These are phyloP conservation scores for Heliconius charithonia DNA, from an alignment of 2,888 invertebrate genomes.

Conservation along the genomic window DNA sequence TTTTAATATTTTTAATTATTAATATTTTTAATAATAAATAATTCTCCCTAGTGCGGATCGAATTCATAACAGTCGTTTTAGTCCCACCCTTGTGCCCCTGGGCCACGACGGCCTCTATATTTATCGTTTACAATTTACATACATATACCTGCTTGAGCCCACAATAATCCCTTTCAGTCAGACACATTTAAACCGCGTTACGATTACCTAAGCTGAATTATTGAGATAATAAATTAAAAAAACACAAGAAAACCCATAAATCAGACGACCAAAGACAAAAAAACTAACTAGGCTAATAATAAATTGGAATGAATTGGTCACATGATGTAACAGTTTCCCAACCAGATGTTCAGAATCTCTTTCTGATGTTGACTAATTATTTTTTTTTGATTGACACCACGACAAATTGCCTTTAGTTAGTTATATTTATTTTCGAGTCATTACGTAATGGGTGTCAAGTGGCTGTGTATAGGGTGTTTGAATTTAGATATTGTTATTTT, in stretches of 20 bases:
- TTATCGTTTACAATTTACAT: no score
- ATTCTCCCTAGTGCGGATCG: no score
- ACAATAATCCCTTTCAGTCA: not conserved
- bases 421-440: constrained; percentile 17
- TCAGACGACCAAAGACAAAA: constrained; percentile 6
- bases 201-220: not conserved
- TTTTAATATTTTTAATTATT: no score
- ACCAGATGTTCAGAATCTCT: constrained; percentile 36
- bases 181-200: not conserved
- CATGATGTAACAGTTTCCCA: constrained; percentile 29
- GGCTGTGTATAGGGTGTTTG: not conserved
- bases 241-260: not conserved
- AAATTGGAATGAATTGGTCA: constrained; percentile 30
- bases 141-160: no score
- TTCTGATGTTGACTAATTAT: constrained; percentile 38
- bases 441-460: constrained; percentile 31
- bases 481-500: not conserved
- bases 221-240: not conserved
- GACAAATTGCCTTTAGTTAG: constrained; percentile 25
- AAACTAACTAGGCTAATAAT: constrained; percentile 14
- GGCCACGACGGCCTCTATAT: no score
- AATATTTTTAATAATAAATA: no score
- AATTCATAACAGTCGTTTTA: no score
- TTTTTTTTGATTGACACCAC: constrained; percentile 40
- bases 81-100: no score